These are phyloP conservation scores for Taeniopygia guttata DNA, from an alignment of 2,797 vertebrate genomes.

Conservation along the genomic window DNA sequence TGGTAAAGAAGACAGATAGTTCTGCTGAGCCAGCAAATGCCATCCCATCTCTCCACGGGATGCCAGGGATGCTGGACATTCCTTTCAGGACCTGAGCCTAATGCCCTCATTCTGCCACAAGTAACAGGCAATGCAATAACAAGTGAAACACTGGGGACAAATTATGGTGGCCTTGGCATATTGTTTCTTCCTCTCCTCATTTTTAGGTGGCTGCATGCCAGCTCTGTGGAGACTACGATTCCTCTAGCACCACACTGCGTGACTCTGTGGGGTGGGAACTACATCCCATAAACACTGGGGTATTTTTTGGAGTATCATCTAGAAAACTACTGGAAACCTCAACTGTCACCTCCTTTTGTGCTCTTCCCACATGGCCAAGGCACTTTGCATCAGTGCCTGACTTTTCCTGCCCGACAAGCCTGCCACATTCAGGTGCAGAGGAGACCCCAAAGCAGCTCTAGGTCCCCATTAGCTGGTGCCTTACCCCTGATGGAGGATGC, in stretches of 20 bases:
- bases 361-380: not conserved
- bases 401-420: not conserved
- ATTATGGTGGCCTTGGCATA: accelerated
- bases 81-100: not conserved
- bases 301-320: not conserved
- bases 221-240: not conserved
- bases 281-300: not conserved
- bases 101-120: not conserved
- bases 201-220: not conserved
- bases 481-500: conserved; percentile 90
- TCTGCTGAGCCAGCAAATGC: not conserved
- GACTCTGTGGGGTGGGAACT: not conserved
- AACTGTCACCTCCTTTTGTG: not conserved
- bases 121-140: not conserved
- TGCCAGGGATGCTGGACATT: not conserved
- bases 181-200: not conserved
- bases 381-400: not conserved
- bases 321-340: not conserved
- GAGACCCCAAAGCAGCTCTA: not conserved
- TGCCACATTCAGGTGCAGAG: accelerated
- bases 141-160: not conserved
- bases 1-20: not conserved
- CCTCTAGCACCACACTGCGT: not conserved
- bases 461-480: not conserved
- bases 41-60: not conserved